Evolutionary conservation across 2,888 invertebrate genomes (phyloP).

Genomic region (Amblyjoppa proteus): DNA sequence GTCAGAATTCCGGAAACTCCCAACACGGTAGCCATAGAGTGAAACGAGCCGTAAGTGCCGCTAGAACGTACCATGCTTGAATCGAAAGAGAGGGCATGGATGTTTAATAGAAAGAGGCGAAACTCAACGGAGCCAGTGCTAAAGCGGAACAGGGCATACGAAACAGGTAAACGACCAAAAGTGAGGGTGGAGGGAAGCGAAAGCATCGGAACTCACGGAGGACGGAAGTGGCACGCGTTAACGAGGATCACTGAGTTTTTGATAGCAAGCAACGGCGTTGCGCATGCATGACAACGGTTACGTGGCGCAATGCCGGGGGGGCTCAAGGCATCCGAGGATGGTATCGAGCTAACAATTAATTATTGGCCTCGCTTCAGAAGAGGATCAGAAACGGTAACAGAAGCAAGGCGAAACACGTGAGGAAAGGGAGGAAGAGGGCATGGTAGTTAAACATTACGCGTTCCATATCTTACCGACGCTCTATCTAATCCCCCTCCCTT

Average conservation of each 20-base stretch:
- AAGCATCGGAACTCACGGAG: constrained; percentile 25
- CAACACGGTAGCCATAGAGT: constrained; percentile 49
- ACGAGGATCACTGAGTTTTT: constrained; percentile 25
- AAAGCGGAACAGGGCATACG: constrained; percentile 27
- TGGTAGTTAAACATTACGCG: constrained; percentile 85
- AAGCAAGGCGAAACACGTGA: constrained; percentile 40
- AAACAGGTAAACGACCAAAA: constrained; percentile 8
- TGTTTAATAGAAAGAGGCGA: constrained; percentile 17
- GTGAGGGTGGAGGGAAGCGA: background rate
- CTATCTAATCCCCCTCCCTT: constrained; percentile 83
- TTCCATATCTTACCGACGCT: constrained; percentile 84
- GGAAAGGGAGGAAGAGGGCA: constrained; percentile 68
- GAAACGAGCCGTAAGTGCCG: constrained; percentile 62
- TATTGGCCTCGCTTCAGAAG: constrained; percentile 82
- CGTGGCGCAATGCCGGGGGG: constrained; percentile 24
- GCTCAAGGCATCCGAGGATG: background rate
- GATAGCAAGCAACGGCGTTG: constrained; percentile 20
- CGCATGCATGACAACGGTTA: constrained; percentile 24
- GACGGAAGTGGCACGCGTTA: background rate
- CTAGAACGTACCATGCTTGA: background rate
- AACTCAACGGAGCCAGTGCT: constrained; percentile 7
- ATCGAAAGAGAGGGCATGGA: constrained; percentile 27
- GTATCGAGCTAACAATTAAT: constrained; percentile 83
- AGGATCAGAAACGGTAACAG: constrained; percentile 45
- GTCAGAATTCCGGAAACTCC: constrained; percentile 51